phyloP scores from a whole-genome alignment of 30 jellyfish, hydroid and myxozoan species.

The Cassiopea xamachana region DNA sequence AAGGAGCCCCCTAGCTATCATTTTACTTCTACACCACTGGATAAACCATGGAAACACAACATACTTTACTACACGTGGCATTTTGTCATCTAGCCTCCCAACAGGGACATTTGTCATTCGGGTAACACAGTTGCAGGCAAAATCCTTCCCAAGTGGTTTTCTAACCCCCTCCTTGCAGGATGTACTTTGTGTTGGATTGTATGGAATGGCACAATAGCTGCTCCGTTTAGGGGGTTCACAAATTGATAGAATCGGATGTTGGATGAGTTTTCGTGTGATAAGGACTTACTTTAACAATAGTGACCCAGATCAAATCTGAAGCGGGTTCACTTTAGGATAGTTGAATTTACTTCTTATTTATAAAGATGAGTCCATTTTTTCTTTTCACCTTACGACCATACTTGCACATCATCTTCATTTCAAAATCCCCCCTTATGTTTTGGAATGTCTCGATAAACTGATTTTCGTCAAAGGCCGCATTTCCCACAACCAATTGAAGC shows the following conservation, averaged over 20 bases:
- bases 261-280: neutral
- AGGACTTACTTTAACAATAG: neutral
- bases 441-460: constrained; percentile 35
- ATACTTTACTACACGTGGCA: neutral
- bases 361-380: neutral
- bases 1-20: too few species aligned
- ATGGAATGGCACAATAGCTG: neutral
- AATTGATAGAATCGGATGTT: neutral
- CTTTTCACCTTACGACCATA: neutral
- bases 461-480: constrained; percentile 56
- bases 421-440: neutral
- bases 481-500: constrained; percentile 70
- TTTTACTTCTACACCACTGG: too few species aligned
- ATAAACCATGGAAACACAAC: too few species aligned
- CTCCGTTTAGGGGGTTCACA: neutral
- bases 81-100: neutral
- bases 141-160: neutral
- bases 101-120: neutral
- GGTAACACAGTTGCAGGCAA: neutral
- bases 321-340: neutral
- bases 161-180: neutral
- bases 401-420: neutral
- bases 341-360: neutral
- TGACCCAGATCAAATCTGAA: neutral
- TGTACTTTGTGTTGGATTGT: neutral